These are phyloP conservation scores for Zaprionus africanus DNA, from an alignment of 1,140 invertebrate genomes.

Conservation along the genomic window DNA sequence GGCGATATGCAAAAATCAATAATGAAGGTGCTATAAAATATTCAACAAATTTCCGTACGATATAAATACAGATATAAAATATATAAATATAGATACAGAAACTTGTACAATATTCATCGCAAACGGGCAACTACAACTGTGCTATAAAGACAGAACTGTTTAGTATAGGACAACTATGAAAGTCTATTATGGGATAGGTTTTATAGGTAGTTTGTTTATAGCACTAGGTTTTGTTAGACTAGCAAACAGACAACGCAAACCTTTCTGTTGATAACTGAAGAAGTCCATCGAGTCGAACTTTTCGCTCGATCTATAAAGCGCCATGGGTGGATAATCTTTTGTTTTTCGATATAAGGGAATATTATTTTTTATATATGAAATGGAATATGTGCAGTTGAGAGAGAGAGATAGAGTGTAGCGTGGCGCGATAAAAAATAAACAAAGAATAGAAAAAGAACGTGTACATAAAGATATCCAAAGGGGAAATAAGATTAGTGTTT, in stretches of 20 bases:
- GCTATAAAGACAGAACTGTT: constrained; percentile 12
- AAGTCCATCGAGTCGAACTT: constrained; percentile 87
- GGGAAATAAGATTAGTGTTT: constrained; percentile 9
- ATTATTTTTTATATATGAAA: constrained; percentile 4
- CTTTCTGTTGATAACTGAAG: constrained; percentile 82
- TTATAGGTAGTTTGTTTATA: constrained; percentile 4
- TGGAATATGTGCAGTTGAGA: background rate
- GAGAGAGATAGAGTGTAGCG: constrained; percentile 5
- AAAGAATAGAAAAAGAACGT: constrained; percentile 1
- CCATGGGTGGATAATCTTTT: constrained; percentile 84
- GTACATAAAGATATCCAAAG: background rate
- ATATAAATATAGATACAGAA: background rate
- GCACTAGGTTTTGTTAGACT: background rate
- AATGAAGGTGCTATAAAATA: too few relatives aligned
- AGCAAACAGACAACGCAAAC: constrained; percentile 69
- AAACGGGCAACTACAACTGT: background rate
- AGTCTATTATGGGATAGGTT: constrained; percentile 3
- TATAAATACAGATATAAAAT: too few relatives aligned
- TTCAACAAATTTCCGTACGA: too few relatives aligned
- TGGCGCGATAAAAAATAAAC: constrained; percentile 12
- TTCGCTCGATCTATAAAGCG: constrained; percentile 87
- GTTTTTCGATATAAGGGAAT: background rate
- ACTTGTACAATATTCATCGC: background rate
- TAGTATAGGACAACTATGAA: constrained; percentile 10
- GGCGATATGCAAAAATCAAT: background rate